Evolutionary conservation across 2,888 invertebrate genomes (phyloP), one percentile per base, ranked within the genome.

Genomic region (Fabriciana adippe): DNA sequence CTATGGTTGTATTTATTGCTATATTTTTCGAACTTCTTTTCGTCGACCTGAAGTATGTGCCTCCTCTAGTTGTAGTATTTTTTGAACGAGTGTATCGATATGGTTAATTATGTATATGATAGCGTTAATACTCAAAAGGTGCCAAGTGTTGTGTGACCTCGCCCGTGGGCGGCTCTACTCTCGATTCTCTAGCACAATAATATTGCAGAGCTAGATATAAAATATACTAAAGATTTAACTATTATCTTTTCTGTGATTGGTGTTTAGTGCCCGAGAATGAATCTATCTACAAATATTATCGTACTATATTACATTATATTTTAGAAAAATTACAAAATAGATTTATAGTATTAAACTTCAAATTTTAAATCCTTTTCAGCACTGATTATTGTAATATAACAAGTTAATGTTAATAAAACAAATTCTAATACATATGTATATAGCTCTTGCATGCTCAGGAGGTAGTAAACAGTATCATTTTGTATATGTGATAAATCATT

Each of bases 121-220:
- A 83, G 87, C 81, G 82, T 88, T 82, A 90, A 90, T 90, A 90
- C 90, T 90, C 90, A 90, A 82, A 86, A 85, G 87, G 89, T 88
- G 88, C 83, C 85, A 83, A 85, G 82, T 77, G 77, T 80, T 79
- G 84, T 83, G 83, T 82, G 83, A 79, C 76, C 79, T 75, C 77
- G 78, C 78, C 76, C 73, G 75, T 77, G 75, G 69, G 80, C 79
- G 78, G 76, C 69, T 77, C 82, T 80, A 79, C 81, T 86, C 84
- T 89, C 90, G 89, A 90, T 91, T 90, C 90, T 88, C 82, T 86
- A 86, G 85, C 86, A 82, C 87, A 81, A 81, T 85, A 84, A 85
- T 83, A 81, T 81, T 82, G 81, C 81, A 79, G 79, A 84, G 81
- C 76, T 82, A 80, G 81, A 82, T 83, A 62, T 69, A 59, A 64